A percentile compares a stretch with the other conserved stretches of the same genome.
Evolutionary conservation across 2,797 vertebrate species (phyloP).

Genomic region (Mergus octosetaceus): DNA sequence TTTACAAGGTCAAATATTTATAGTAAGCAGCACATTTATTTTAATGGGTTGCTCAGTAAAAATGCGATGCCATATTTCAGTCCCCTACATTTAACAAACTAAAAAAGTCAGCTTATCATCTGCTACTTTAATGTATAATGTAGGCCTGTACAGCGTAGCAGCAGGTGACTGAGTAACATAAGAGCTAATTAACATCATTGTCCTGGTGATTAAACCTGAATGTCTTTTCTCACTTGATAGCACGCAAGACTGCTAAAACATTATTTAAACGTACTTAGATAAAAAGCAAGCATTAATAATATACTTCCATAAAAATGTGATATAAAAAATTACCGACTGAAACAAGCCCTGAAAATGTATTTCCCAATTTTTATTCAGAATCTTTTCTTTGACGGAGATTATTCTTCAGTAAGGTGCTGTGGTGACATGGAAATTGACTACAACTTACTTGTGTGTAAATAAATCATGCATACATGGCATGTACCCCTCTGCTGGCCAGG

Average conservation of each 20-base stretch:
- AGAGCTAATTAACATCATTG: background rate
- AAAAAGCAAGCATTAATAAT: background rate
- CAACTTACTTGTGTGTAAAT: background rate
- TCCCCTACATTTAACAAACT: background rate
- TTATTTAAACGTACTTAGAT: background rate
- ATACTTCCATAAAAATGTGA: background rate
- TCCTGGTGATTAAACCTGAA: background rate
- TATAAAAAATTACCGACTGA: background rate
- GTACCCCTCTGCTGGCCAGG: background rate
- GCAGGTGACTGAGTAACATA: background rate
- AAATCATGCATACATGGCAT: background rate
- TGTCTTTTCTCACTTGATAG: background rate
- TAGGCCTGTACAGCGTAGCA: background rate
- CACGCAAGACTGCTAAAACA: background rate
- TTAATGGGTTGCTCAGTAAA: background rate
- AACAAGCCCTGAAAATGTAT: background rate
- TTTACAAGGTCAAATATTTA: background rate
- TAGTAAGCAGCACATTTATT: background rate
- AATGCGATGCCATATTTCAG: background rate
- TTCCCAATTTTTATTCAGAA: background rate
- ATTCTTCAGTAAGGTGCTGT: background rate
- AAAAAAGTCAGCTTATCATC: background rate
- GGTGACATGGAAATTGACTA: background rate
- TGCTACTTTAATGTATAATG: background rate
- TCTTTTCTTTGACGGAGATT: background rate